A percentile compares a stretch with the other conserved stretches of the same genome.
Evolutionary conservation across 2,113 vertebrate genomes (phyloP).

Genomic region (Callionymus lyra): DNA sequence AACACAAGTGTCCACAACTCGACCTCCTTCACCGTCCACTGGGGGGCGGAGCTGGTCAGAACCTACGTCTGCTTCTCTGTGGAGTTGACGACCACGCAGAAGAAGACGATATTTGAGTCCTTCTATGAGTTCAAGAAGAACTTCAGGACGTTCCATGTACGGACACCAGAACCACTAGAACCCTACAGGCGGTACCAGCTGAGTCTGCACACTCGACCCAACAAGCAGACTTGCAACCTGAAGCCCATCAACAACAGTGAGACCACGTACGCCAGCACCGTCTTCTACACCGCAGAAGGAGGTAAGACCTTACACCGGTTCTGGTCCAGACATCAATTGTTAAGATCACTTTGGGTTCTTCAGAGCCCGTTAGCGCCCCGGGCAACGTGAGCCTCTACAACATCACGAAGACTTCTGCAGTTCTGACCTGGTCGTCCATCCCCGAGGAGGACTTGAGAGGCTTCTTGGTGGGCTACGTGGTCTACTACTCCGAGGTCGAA

Average conservation of each 20-base stretch:
- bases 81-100: background rate
- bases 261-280: background rate
- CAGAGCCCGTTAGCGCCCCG: background rate
- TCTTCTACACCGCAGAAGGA: constrained; percentile 3
- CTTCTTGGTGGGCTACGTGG: constrained; percentile 4
- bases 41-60: background rate
- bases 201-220: background rate
- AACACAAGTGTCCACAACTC: background rate
- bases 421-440: background rate
- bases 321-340: background rate
- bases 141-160: background rate
- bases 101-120: background rate
- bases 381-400: background rate
- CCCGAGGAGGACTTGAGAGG: background rate
- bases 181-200: background rate
- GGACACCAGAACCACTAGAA: background rate
- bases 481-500: background rate
- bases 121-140: background rate
- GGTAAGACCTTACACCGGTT: background rate
- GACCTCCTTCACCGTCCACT: background rate
- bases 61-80: background rate
- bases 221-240: background rate
- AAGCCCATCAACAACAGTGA: constrained; percentile 5
- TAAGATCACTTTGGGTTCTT: background rate
- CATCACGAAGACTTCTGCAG: background rate